phyloP scores from a whole-genome alignment of 2,113 vertebrate genomes.

The Otus sunia region DNA sequence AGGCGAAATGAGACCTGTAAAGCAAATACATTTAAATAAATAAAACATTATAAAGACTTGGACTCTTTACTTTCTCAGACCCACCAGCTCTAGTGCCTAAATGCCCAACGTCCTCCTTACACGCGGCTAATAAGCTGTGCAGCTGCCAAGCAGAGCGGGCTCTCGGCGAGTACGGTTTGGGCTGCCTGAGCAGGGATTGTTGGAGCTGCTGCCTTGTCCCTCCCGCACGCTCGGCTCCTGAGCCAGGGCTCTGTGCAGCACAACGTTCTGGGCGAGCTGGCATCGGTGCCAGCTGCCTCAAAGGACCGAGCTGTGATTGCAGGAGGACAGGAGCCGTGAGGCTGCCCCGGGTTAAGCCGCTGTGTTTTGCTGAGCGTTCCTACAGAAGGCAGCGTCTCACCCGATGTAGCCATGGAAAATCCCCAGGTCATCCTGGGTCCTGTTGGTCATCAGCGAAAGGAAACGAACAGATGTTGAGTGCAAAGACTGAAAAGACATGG shows the following conservation, averaged over 20 bases:
- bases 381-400: background rate
- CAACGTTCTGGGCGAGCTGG: background rate
- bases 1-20: background rate
- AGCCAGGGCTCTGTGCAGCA: background rate
- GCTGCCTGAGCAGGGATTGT: background rate
- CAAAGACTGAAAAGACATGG: background rate
- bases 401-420: background rate
- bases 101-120: background rate
- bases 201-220: background rate
- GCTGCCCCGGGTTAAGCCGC: background rate
- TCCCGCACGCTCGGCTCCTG: background rate
- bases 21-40: background rate
- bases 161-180: rapidly evolving
- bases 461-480: background rate
- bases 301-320: too few species aligned
- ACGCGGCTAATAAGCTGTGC: background rate
- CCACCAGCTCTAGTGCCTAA: background rate
- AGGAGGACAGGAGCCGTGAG: too few species aligned
- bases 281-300: background rate
- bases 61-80: background rate
- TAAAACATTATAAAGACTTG: background rate
- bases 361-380: rapidly evolving
- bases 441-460: background rate
- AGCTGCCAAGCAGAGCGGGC: background rate
- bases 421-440: background rate